phyloP scores from a whole-genome alignment of 2,113 vertebrate genomes.

The Benthochromis sp. region DNA sequence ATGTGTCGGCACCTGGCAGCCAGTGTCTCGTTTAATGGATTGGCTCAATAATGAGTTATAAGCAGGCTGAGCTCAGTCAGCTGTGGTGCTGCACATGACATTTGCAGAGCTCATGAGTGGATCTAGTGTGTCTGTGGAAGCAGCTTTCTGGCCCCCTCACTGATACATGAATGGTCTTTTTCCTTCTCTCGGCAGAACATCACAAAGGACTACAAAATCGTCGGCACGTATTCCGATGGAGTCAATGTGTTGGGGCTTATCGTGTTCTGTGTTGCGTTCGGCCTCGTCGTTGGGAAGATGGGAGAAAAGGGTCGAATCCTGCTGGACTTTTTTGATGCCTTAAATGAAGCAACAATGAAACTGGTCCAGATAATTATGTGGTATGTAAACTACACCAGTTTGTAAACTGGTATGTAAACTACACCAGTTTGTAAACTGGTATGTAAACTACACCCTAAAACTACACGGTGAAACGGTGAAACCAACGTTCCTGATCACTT shows the following conservation, averaged over 20 bases:
- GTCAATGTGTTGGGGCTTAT: conserved; percentile 93
- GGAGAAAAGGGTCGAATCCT: conserved; percentile 89
- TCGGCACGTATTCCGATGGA: conserved; percentile 83
- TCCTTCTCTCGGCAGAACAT: conserved; percentile 73
- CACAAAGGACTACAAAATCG: conserved; percentile 83
- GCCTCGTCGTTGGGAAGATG: conserved; percentile 95
- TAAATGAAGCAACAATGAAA: conserved; percentile 96
- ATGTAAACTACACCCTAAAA: accelerated
- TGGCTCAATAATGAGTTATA: not conserved
- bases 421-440: not conserved
- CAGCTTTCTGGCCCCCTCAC: not conserved
- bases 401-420: not conserved
- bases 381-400: conserved; percentile 65
- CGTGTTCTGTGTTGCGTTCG: conserved; percentile 92
- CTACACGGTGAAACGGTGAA: not conserved
- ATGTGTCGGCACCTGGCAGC: conserved; percentile 21
- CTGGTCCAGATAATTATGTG: conserved; percentile 97
- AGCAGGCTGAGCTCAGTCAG: not conserved
- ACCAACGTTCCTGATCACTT: accelerated
- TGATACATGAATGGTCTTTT: not conserved
- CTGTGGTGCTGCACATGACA: not conserved
- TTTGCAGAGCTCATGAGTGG: conserved; percentile 1
- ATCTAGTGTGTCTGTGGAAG: not conserved
- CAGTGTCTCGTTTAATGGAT: not conserved
- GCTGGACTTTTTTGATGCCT: conserved; percentile 92